A percentile compares a stretch with the other conserved stretches of the same genome.
Evolutionary conservation across 2,888 invertebrate species (phyloP).

Genomic region (Athrips mouffetella): DNA sequence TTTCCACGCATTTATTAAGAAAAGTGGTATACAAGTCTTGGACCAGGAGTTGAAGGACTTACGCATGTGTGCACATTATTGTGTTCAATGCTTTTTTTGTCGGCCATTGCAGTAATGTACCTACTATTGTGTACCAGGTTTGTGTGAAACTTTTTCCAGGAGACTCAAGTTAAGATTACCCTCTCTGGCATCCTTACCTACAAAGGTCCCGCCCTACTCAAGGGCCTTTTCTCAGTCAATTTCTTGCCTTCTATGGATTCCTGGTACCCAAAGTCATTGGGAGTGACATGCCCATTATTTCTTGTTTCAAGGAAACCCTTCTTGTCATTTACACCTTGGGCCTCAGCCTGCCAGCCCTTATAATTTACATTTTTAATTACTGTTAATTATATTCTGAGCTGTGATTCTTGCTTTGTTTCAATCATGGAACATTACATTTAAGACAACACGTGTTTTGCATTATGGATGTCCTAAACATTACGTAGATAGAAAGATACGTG

Average conservation of each 20-base stretch:
- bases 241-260: conserved; percentile 54
- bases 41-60: too few relatives aligned
- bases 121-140: too few relatives aligned
- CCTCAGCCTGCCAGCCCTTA: conserved; percentile 30
- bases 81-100: too few relatives aligned
- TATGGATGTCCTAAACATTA: background rate
- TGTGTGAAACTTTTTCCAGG: too few relatives aligned
- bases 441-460: background rate
- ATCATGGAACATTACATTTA: background rate
- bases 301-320: conserved; percentile 62
- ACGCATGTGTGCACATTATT: too few relatives aligned
- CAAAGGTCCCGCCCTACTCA: conserved; percentile 12
- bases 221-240: conserved; percentile 36
- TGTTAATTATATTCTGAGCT: conserved; percentile 37
- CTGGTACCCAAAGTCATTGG: conserved; percentile 78
- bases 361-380: conserved; percentile 53
- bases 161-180: too few relatives aligned
- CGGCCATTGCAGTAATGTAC: too few relatives aligned
- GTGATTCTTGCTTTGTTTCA: conserved; percentile 21
- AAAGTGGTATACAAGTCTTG: too few relatives aligned
- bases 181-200: background rate
- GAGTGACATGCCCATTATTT: conserved; percentile 79
- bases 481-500: background rate
- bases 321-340: conserved; percentile 68
- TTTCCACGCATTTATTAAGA: too few relatives aligned